Base-by-base conservation (phyloP, 2,113 vertebrate species). In the Agelaius tricolor region DNA sequence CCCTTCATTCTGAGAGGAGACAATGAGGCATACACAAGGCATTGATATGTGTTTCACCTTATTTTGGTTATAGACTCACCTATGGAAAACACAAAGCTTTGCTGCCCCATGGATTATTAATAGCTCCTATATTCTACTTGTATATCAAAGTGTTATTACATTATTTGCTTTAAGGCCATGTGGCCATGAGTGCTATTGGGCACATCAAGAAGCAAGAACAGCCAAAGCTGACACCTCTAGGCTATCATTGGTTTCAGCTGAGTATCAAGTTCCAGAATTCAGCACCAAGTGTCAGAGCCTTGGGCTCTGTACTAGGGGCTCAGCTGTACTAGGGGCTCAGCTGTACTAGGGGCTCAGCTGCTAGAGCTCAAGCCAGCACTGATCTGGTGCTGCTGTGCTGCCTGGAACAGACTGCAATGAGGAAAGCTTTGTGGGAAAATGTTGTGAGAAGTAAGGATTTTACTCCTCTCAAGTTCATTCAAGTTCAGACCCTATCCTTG, bases 361-460 rank as follows among this genome's bases (percentile, higher is more conserved):
- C 62, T 66, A 20, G 15, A 47, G 35, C 27, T 80, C 17, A 44
- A 63, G 15, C 11, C 2, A 2, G 5, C 15, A 41, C 35, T 68
- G 35, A 55, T 26, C 16, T 0, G 0, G 3, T 51, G 54, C 18
- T 88, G 31, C 35, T 46, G 15, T n/a, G 43, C 41, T 37, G 35
- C 37, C 26, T 89, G 44, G 16, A 19, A 81, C 21, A 69, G 27
- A 41, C 16, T 35, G 39, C 0, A 0, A 13, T 46, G 18, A 73
- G 57, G 33, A 72, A 72, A 65, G 58, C 23, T 58, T 44, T 67
- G 37, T 27, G 21, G 26, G 28, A 87, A 83, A 62, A 61, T 30
- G 3, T 8, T 65, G 9, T 69, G 11, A 67, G n/a, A 57, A 84
- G 13, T 35, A 63, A 62, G 11, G 20, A 43, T 51, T 22, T 54